Conservation (phyloP, 2,888 invertebrate genomes). For the Cerastis leucographa region DNA sequence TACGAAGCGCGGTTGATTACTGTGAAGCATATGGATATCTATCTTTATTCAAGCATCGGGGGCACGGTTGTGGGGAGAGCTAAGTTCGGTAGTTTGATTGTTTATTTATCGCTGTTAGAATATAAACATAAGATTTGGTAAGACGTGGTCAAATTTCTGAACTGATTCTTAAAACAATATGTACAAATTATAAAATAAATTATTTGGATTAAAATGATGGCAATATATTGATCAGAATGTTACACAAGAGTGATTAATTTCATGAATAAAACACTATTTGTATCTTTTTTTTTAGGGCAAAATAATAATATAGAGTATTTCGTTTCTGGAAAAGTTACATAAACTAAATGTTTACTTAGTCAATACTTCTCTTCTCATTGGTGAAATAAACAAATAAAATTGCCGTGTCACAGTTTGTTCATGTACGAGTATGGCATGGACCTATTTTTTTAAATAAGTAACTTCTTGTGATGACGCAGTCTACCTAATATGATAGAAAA, state of each 20-base stretch:
- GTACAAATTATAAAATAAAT: neutral
- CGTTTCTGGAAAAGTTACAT: neutral
- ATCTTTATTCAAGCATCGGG: neutral
- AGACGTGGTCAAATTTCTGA: neutral
- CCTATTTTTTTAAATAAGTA: neutral
- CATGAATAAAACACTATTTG: neutral
- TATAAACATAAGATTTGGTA: neutral
- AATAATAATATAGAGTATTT: neutral
- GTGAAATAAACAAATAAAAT: neutral
- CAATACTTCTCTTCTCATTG: neutral
- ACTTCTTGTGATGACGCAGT: neutral
- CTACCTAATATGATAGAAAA: neutral
- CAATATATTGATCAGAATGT: neutral
- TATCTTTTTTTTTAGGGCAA: neutral
- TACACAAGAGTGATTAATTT: neutral
- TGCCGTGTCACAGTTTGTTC: neutral
- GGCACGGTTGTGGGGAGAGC: constrained; percentile 7
- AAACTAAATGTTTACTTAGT: neutral
- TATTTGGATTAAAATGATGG: neutral
- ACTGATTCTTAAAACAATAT: neutral
- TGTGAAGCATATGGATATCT: constrained; percentile 16
- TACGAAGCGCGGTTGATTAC: constrained; percentile 19
- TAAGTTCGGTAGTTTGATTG: neutral
- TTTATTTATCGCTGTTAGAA: neutral
- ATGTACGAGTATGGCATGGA: neutral